A percentile compares a stretch with the other conserved stretches of the same genome.
phyloP scores from a whole-genome alignment of 2,797 vertebrate species.

The Todus mexicanus region DNA sequence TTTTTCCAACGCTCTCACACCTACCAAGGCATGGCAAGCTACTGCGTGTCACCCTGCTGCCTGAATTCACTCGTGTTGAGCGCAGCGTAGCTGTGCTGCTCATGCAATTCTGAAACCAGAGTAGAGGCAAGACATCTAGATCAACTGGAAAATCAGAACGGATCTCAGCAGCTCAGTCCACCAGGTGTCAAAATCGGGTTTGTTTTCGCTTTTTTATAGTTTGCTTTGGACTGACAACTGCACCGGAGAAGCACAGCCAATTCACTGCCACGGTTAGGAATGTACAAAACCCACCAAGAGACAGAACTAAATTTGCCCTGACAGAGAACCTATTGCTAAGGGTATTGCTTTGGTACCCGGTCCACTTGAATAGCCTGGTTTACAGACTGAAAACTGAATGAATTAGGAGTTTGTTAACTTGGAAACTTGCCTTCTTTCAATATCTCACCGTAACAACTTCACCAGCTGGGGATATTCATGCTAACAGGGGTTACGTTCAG shows the following conservation, averaged over 20 bases:
- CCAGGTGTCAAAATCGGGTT: background rate
- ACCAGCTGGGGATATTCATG: background rate
- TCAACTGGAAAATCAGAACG: background rate
- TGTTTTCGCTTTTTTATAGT: background rate
- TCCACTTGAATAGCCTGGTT: background rate
- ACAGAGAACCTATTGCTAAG: background rate
- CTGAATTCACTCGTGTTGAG: background rate
- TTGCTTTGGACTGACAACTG: background rate
- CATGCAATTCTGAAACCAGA: background rate
- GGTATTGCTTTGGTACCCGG: background rate
- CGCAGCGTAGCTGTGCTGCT: background rate
- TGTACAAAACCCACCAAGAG: background rate
- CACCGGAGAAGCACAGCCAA: background rate
- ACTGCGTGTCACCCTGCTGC: background rate
- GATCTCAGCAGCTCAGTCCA: background rate
- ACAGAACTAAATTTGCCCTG: background rate
- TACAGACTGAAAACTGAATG: background rate
- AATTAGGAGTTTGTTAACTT: background rate
- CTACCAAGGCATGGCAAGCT: background rate
- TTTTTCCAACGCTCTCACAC: background rate
- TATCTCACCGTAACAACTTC: background rate
- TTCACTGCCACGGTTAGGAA: background rate
- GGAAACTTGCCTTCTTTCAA: background rate
- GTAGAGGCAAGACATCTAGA: background rate
- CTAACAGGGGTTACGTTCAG: background rate